Evolutionary conservation across 2,888 invertebrate genomes (phyloP), one percentile per base, ranked within the genome.

Genomic region (Caenorhabditis doughertyi): DNA sequence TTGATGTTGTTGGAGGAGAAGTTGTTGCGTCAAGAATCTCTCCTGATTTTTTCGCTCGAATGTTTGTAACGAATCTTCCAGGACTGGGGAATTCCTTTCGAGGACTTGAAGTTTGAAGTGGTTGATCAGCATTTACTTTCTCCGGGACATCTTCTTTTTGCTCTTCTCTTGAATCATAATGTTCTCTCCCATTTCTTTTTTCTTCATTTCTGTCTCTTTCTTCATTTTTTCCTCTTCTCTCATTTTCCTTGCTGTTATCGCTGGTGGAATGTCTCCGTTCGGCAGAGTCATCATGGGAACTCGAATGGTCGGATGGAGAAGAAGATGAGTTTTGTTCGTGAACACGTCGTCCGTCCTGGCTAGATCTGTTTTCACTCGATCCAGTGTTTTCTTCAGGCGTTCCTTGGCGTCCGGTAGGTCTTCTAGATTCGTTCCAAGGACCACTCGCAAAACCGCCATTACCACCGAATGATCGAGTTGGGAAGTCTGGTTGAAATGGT

Each of bases 371-470:
- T 72, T 76, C 76, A 83, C 65, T 27, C 58, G 64, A 53, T 42
- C 47, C 70, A 83, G 18, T 39, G 79, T 76, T 55, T 39, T 80
- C 71, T 76, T 76, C 51, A 72, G 53, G 23, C 79, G 72, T 25
- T 72, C 42, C 44, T 55, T 72, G 23, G 70, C 77, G 77, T 79
- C 64, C 77, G 73, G 83, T 27, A 83, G 83, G 16, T 79, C 83
- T 49, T 83, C 65, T 49, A 83, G 83, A 27, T 80, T 53, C 60
- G 62, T 80, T 51, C 83, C 83, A 79, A 83, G 79, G 76, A 80
- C 79, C 70, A 83, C 83, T 60, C 83, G 77, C 67, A 83, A 73
- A 72, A 83, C 83, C 76, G 79, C 83, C 79, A 74, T 62, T 44
- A 83, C 79, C 72, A 83, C 83, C 83, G 83, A 83, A 79, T 71